phyloP scores from a whole-genome alignment of 64 coral and sea anemone species.

The Pocillopora verrucosa region DNA sequence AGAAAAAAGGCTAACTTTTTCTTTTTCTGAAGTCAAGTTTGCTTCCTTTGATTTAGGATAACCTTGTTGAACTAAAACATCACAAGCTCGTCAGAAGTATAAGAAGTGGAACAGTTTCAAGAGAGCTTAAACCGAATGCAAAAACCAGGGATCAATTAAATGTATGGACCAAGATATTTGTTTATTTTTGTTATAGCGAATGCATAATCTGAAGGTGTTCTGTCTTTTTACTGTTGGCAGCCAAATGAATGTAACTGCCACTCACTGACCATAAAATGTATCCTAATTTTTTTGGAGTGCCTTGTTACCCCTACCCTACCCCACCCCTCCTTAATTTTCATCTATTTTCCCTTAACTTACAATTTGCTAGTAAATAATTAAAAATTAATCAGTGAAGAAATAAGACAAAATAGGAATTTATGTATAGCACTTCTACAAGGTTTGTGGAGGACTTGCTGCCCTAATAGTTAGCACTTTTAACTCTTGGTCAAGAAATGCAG shows the following conservation, averaged over 20 bases:
- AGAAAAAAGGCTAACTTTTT: background rate
- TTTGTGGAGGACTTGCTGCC: too few species aligned
- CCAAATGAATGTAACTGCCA: too few species aligned
- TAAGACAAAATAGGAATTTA: too few species aligned
- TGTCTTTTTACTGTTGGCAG: background rate
- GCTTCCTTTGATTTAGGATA: slow-evolving; percentile 75
- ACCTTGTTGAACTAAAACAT: slow-evolving; percentile 94
- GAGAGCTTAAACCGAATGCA: slow-evolving; percentile 95
- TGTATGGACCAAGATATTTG: slow-evolving; percentile 34
- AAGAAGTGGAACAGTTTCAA: slow-evolving; percentile 93
- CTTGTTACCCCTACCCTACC: too few species aligned
- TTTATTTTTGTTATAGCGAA: background rate
- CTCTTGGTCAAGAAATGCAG: too few species aligned
- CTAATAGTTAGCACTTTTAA: too few species aligned
- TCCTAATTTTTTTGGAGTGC: too few species aligned
- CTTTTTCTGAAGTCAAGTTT: background rate
- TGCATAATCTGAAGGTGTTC: background rate
- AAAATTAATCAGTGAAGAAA: too few species aligned
- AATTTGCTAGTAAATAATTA: too few species aligned
- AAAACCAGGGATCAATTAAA: slow-evolving; percentile 94
- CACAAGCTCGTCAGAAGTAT: slow-evolving; percentile 96
- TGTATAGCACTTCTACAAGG: too few species aligned
- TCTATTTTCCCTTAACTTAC: background rate
- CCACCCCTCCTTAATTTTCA: too few species aligned
- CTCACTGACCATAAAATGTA: too few species aligned